Conservation (phyloP, 1,140 invertebrate genomes). For the Batillaria attramentaria region DNA sequence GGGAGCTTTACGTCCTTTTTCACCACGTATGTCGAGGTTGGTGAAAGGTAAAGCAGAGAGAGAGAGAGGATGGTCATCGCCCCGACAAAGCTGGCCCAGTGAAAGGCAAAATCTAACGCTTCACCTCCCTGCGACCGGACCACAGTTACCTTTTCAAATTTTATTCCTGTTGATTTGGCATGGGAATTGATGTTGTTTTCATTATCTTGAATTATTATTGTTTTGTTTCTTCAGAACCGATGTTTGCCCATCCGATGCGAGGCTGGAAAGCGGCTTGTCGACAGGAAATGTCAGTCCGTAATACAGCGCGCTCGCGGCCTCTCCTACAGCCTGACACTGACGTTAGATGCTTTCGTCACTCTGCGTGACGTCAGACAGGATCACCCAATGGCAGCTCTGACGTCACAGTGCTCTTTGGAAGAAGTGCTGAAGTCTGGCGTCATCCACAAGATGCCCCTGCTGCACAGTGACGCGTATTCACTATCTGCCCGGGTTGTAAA, state of each 20-base stretch:
- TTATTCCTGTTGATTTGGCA: no score
- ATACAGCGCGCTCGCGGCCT: neutral
- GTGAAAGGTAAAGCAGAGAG: no score
- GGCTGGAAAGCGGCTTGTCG: constrained; percentile 4
- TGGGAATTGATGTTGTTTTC: no score
- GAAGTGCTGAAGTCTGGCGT: constrained; percentile 6
- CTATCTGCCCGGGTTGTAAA: constrained; percentile 8
- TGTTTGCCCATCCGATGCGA: neutral
- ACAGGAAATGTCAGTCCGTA: neutral
- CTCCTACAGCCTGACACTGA: neutral
- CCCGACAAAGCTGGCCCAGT: no score
- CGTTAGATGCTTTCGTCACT: neutral
- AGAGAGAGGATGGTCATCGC: no score
- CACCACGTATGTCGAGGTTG: no score
- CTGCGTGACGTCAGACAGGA: neutral
- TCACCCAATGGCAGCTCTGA: neutral
- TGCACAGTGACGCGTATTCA: constrained; percentile 10
- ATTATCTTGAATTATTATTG: no score
- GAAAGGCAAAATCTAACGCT: no score
- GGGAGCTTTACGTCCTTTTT: no score
- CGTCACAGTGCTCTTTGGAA: constrained; percentile 10
- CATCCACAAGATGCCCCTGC: neutral
- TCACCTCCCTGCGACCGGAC: no score
- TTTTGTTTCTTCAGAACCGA: neutral
- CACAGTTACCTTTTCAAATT: no score